Evolutionary conservation across 2,888 invertebrate genomes (phyloP).

Genomic region (Diaperis boleti): DNA sequence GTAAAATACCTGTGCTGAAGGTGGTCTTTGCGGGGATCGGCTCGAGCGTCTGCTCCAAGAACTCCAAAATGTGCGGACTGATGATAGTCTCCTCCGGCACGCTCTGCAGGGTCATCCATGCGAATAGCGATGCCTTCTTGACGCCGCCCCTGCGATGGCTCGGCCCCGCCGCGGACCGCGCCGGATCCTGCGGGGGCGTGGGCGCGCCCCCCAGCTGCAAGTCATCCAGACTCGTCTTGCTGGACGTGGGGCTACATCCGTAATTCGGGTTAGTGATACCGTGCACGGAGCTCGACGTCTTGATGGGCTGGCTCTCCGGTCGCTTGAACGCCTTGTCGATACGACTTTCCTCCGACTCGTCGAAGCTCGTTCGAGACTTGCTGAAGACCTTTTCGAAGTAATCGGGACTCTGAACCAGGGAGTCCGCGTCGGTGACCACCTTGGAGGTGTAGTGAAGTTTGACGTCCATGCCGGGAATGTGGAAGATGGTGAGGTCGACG

Average conservation of each 20-base stretch:
- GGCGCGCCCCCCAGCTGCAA: conserved; percentile 52
- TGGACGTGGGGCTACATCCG: conserved; percentile 58
- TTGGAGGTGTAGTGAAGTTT: conserved; percentile 65
- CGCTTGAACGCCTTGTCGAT: conserved; percentile 64
- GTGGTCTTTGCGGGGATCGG: conserved; percentile 79
- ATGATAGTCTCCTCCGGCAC: conserved; percentile 98
- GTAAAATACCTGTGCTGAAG: conserved; percentile 52
- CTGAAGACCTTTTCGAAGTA: conserved; percentile 57
- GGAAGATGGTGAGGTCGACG: conserved; percentile 87
- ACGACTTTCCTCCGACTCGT: conserved; percentile 59
- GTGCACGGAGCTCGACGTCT: conserved; percentile 57
- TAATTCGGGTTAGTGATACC: conserved; percentile 66
- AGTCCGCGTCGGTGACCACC: conserved; percentile 52
- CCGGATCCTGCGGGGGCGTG: conserved; percentile 52
- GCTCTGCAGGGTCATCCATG: conserved; percentile 96
- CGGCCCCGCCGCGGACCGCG: not conserved
- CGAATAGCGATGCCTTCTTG: conserved; percentile 91
- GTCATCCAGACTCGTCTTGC: conserved; percentile 56
- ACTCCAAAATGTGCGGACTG: conserved; percentile 96
- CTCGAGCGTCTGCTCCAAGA: conserved; percentile 96
- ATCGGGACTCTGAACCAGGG: conserved; percentile 46
- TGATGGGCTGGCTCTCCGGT: conserved; percentile 54
- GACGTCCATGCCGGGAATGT: conserved; percentile 91
- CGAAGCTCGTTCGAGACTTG: conserved; percentile 37
- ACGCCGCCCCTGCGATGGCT: conserved; percentile 61